These are phyloP conservation scores for Nilaparvata lugens DNA, from an alignment of 1,140 invertebrate genomes.

Conservation along the genomic window DNA sequence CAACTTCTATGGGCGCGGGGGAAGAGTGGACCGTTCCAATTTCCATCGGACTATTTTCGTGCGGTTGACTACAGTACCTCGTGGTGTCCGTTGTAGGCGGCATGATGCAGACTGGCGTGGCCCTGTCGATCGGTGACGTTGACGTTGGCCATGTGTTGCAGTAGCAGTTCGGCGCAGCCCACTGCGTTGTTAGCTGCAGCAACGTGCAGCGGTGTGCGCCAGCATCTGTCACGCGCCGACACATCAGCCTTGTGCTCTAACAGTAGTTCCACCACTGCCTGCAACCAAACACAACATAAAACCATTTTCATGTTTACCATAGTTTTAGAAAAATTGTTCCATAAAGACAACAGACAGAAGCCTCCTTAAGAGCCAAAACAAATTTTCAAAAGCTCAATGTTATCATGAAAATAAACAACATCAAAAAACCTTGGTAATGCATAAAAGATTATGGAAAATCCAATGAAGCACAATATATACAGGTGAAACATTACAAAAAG, in stretches of 20 bases:
- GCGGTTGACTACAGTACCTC: too few relatives aligned
- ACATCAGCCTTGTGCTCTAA: slow-evolving; percentile 48
- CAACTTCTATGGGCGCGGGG: too few relatives aligned
- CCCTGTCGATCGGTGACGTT: slow-evolving; percentile 51
- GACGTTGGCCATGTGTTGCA: slow-evolving; percentile 43
- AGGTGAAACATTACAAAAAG: too few relatives aligned
- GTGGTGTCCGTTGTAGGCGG: slow-evolving; percentile 49
- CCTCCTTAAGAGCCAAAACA: too few relatives aligned
- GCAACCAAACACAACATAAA: slow-evolving; percentile 12
- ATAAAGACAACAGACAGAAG: neutral
- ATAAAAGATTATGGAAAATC: too few relatives aligned
- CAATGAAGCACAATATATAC: too few relatives aligned
- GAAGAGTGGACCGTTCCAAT: too few relatives aligned
- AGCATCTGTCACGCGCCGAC: slow-evolving; percentile 48
- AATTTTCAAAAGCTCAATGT: too few relatives aligned
- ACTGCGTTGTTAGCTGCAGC: slow-evolving; percentile 49
- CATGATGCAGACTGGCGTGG: slow-evolving; percentile 52
- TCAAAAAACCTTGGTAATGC: too few relatives aligned
- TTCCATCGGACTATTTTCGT: too few relatives aligned
- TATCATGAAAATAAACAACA: too few relatives aligned
- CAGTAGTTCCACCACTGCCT: slow-evolving; percentile 46
- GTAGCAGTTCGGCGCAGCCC: slow-evolving; percentile 42
- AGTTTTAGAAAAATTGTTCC: neutral
- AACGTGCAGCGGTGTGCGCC: slow-evolving; percentile 51
- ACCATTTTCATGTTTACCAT: slow-evolving; percentile 24